Base-by-base conservation (phyloP, 2,797 vertebrate species). In the Macrochelys suwanniensis region DNA sequence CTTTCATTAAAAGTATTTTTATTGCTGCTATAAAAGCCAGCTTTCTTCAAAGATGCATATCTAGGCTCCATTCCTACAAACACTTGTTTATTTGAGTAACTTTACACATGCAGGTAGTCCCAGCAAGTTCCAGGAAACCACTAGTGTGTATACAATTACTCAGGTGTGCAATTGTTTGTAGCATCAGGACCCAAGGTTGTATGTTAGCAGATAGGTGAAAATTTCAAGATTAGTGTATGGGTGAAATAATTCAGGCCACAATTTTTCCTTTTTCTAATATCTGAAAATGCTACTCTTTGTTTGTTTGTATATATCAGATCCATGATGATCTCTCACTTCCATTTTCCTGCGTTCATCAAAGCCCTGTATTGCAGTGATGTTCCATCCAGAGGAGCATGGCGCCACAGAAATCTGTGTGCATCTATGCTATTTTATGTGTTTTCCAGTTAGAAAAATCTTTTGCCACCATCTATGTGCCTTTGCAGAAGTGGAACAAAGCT, bases 401-500 rank as follows among this genome's bases (percentile, higher is more conserved):
- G 13, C 26, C 28, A 59, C 28, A 28, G 26, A 59, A 59, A 57
- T 28, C 56, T 57, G 26, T 26, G 5, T 57, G 5, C 23, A 28
- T 57, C 56, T 57, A 26, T 28, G 11, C 26, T 57, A 57, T 57
- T 5, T 28, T 28, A 57, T 28, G 11, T 28, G 25, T 57, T 26
- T 11, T 28, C 56, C 25, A 28, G 25, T 53, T 53, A 28, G 25
- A 57, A 57, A 3, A 74, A 4, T 76, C 51, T 84, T 84, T 94
- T 88, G 45, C 12, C 0, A 61, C 26, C 6, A 4, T 2, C 84
- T 1, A 4, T 37, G 10, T 26, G 87, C 6, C 45, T 7, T 93
- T 85, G 45, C 12, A 80, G 78, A 89, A 95, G 74, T 17, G 42
- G 78, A 89, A 57, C 26, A 57, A 57, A 28, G 56, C 25, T 57